A percentile compares a stretch with the other conserved stretches of the same genome.
Evolutionary conservation across 2,797 vertebrate genomes (phyloP).

Genomic region (Emys orbicularis): DNA sequence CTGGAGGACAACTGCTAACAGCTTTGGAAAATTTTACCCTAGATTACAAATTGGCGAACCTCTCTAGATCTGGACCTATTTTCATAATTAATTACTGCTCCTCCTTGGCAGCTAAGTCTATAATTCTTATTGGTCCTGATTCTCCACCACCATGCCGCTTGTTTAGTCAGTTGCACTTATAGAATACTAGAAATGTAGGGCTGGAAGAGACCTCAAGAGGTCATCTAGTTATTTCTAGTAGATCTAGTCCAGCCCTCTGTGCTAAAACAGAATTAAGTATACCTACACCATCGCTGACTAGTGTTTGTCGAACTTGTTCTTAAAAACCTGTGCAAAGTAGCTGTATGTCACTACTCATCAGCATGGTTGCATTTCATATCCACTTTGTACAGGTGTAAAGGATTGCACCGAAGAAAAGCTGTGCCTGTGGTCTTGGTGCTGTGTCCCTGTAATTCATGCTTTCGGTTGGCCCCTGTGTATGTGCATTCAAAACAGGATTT

Average conservation of each 20-base stretch:
- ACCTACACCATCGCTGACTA: too few relatives aligned
- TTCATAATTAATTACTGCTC: not conserved
- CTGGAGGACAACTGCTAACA: not conserved
- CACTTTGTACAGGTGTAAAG: not conserved
- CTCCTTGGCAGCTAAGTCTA: not conserved
- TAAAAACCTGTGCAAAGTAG: too few relatives aligned
- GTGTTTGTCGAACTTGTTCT: too few relatives aligned
- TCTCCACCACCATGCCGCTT: not conserved
- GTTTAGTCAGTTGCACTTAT: not conserved
- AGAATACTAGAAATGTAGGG: not conserved
- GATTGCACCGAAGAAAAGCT: not conserved
- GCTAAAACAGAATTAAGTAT: too few relatives aligned
- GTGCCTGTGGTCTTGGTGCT: not conserved
- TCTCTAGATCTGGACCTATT: not conserved
- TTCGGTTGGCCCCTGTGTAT: not conserved
- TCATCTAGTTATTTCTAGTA: too few relatives aligned
- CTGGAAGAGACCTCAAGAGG: too few relatives aligned
- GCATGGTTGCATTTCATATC: not conserved
- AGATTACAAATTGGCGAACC: not conserved
- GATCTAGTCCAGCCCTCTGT: too few relatives aligned
- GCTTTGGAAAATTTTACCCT: not conserved
- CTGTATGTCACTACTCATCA: not conserved
- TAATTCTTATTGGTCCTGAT: not conserved
- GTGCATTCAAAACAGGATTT: not conserved
- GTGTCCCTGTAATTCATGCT: not conserved